Percentiles rank a stretch among this genome's conserved stretches.
Conservation (phyloP, 2,797 vertebrate species). For the Characodon lateralis region DNA sequence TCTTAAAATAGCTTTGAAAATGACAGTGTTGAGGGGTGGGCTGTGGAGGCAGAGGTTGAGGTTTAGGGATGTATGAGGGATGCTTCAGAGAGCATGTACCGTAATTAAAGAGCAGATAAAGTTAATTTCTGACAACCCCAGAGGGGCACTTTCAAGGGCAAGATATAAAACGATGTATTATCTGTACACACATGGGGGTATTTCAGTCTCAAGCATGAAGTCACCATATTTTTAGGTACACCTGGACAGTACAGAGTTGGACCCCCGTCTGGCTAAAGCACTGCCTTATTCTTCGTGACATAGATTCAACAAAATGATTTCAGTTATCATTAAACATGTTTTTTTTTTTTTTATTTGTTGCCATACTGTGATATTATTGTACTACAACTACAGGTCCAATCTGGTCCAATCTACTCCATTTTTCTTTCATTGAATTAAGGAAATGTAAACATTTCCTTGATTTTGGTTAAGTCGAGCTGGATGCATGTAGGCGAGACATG, state of each 20-base stretch:
- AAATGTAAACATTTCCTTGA: neutral
- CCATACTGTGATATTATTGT: too few relatives aligned
- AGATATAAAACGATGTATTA: conserved; percentile 40
- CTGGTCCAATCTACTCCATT: neutral
- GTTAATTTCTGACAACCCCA: conserved; percentile 75
- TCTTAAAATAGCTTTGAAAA: conserved; percentile 81
- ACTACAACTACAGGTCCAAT: neutral
- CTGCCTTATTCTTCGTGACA: neutral
- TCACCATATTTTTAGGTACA: neutral
- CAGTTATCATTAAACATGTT: neutral
- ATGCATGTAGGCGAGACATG: neutral
- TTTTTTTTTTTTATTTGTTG: neutral
- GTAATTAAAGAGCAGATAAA: conserved; percentile 78
- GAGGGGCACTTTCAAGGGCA: conserved; percentile 65
- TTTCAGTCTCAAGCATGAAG: conserved; percentile 4
- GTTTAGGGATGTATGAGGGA: conserved; percentile 47
- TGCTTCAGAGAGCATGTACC: conserved; percentile 65
- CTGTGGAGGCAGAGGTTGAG: conserved; percentile 38
- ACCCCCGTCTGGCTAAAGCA: neutral
- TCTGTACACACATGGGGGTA: conserved; percentile 43
- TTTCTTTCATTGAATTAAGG: neutral
- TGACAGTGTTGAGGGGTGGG: conserved; percentile 60
- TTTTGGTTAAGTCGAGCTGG: neutral
- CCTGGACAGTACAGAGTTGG: neutral
- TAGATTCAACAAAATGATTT: neutral